Evolutionary conservation across 2,113 vertebrate genomes (phyloP), one percentile per base, ranked within the genome.

Genomic region (Clinocottus analis): DNA sequence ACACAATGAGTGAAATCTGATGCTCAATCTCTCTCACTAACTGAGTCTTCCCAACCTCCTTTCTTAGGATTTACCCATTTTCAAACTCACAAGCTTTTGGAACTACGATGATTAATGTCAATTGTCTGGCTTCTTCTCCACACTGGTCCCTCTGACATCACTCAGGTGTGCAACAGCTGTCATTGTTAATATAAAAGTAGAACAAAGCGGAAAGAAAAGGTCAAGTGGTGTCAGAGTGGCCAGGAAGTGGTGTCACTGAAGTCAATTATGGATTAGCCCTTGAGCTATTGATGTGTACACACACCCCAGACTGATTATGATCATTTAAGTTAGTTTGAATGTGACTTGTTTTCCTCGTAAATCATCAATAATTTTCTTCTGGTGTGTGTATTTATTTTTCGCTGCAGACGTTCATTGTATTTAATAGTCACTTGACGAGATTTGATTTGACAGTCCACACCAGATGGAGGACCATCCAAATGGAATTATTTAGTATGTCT

Each of bases 191-290:
- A 66, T 60, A 45, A 79, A 62, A 66, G 61, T 19, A 45, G 39
- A 35, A 39, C 16, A 75, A 39, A 51, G 74, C 77, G 69, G 39
- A 66, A 43, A 25, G 45, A 49, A 82, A 70, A 79, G 81, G 82
- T 85, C 80, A 85, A 77, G 70, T 76, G 37, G 60, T 73, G 82
- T 84, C 78, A 81, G 70, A 75, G 27, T 66, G 71, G 69, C 19
- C 25, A 62, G 51, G 60, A 83, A 74, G 63, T 56, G 70, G 53
- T 77, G 56, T 51, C 56, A 69, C 39, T 10, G 7, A 73, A 76
- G 82, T 85, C 70, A 77, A 77, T 80, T 89, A 85, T 85, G 82
- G 80, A 87, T 80, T 59, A 69, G 21, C 21, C 23, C 12, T 56
- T 27, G 53, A 25, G n/a, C 33, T 75, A 74, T 63, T 78, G 72